Percentiles rank a stretch among this genome's conserved stretches.
phyloP scores from a whole-genome alignment of 1,140 invertebrate species.

The Tribolium castaneum region DNA sequence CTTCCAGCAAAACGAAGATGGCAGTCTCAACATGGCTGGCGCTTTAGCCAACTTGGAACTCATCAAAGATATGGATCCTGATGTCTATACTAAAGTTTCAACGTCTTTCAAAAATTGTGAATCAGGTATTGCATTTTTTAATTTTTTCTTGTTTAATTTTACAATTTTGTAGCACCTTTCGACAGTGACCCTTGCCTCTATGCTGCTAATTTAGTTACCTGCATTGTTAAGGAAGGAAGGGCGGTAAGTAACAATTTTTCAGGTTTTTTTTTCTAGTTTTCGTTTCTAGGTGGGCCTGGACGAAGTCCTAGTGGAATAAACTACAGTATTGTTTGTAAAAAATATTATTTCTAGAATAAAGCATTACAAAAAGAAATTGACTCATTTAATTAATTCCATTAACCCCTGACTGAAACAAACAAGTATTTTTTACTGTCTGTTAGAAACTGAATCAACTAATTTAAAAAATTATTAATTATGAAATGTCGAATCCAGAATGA shows the following conservation, averaged over 20 bases:
- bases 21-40: constrained; percentile 37
- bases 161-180: background rate
- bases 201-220: constrained; percentile 5
- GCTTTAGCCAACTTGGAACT: constrained; percentile 18
- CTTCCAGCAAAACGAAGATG: constrained; percentile 47
- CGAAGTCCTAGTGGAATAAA: background rate
- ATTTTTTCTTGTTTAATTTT: background rate
- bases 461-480: background rate
- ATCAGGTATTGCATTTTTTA: background rate
- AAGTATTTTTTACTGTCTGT: no score
- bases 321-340: background rate
- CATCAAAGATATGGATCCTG: constrained; percentile 43
- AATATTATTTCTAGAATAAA: background rate
- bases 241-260: background rate
- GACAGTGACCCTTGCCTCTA: constrained; percentile 22
- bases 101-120: constrained; percentile 36
- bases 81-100: constrained; percentile 41
- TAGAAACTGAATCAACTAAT: no score
- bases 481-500: no score
- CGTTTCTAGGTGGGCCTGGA: background rate
- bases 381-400: background rate
- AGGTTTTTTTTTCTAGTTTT: background rate
- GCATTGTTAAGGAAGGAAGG: constrained; percentile 39
- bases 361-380: background rate
- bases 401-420: background rate